These are phyloP conservation scores for Pseudopipra pipra DNA, from an alignment of 2,113 vertebrate genomes.

Conservation along the genomic window DNA sequence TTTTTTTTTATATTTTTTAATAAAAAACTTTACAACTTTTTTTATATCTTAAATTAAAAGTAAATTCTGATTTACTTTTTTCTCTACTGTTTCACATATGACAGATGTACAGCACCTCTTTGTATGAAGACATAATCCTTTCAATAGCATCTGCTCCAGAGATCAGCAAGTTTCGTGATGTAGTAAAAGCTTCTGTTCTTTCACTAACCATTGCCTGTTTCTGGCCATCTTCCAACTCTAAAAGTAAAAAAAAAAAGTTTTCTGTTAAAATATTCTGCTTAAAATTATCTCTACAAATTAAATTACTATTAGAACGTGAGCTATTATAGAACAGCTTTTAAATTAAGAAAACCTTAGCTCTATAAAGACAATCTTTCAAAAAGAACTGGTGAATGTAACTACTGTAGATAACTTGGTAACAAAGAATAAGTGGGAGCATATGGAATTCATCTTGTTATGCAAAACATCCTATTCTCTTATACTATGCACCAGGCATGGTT, in stretches of 20 bases:
- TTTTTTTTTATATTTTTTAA: not conserved
- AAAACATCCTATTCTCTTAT: not conserved
- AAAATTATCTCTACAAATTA: not conserved
- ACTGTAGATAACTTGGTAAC: not conserved
- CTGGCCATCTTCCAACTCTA: slow-evolving; percentile 88
- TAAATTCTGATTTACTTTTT: not conserved
- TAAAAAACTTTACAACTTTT: not conserved
- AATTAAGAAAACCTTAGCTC: not conserved
- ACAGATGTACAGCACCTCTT: slow-evolving; percentile 84
- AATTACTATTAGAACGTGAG: not conserved
- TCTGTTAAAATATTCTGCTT: not conserved
- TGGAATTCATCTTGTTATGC: not conserved
- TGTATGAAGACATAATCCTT: slow-evolving; percentile 99
- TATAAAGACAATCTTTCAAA: not conserved
- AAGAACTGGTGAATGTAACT: not conserved
- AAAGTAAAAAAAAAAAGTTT: not conserved
- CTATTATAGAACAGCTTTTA: not conserved
- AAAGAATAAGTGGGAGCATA: not conserved
- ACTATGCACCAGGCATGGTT: not conserved
- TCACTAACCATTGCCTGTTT: slow-evolving; percentile 94
- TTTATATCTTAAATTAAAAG: not conserved
- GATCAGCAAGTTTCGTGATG: slow-evolving; percentile 92
- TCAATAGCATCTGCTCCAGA: slow-evolving; percentile 97
- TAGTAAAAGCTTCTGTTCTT: slow-evolving; percentile 96
- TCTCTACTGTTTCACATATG: not conserved